These are phyloP conservation scores for Calidris pygmaea DNA, from an alignment of 2,113 vertebrate species.

Conservation along the genomic window DNA sequence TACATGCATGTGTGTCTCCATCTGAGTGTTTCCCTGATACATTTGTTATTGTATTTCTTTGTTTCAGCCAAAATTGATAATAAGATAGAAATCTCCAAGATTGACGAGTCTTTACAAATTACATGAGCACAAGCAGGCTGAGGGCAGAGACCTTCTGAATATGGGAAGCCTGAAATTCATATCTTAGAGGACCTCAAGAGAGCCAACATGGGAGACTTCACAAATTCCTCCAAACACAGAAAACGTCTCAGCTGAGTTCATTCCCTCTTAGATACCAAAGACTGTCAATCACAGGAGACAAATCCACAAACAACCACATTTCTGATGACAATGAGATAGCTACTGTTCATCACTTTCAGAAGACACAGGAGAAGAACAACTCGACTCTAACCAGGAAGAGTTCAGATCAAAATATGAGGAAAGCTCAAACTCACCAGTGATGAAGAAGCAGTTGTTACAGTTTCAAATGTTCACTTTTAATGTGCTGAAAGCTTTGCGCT, in stretches of 20 bases:
- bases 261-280: background rate
- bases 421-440: background rate
- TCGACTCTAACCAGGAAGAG: background rate
- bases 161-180: background rate
- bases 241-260: background rate
- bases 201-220: background rate
- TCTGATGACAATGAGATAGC: background rate
- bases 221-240: background rate
- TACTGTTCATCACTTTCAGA: background rate
- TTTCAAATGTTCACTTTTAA: background rate
- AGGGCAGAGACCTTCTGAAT: background rate
- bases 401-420: background rate
- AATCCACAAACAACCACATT: background rate
- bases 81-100: background rate
- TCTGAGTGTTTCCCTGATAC: background rate
- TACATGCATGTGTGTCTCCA: background rate
- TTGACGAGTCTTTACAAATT: background rate
- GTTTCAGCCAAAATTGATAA: background rate
- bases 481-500: accelerated
- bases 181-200: background rate
- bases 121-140: background rate
- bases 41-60: background rate
- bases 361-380: background rate
- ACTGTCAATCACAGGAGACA: background rate
- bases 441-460: background rate